Conservation (phyloP, 2,797 vertebrate species). For the Kryptopterus vitreolus region DNA sequence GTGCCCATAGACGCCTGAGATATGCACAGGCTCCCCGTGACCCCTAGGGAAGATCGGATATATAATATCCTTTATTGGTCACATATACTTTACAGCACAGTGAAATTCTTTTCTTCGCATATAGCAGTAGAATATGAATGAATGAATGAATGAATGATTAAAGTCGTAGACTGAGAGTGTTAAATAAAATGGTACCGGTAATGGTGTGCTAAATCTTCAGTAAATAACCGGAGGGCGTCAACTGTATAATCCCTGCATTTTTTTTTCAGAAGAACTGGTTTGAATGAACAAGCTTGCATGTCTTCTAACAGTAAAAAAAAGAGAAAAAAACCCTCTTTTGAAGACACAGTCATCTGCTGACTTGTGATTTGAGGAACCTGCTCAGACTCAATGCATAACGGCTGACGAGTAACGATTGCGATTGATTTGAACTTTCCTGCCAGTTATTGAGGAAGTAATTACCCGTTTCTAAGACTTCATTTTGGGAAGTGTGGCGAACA, state of each 20-base stretch:
- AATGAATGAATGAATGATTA: too few relatives aligned
- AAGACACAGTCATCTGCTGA: not conserved
- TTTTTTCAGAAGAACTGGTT: not conserved
- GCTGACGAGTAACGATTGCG: not conserved
- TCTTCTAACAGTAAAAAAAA: not conserved
- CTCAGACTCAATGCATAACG: not conserved
- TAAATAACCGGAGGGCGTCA: too few relatives aligned
- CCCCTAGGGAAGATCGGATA: too few relatives aligned
- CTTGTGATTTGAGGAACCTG: not conserved
- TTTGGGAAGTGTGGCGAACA: not conserved
- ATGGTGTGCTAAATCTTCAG: too few relatives aligned
- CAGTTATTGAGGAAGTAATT: constrained; percentile 6
- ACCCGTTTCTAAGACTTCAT: not conserved
- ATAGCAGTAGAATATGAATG: too few relatives aligned
- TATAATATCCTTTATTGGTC: too few relatives aligned
- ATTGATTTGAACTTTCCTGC: constrained; percentile 9
- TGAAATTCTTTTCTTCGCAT: too few relatives aligned
- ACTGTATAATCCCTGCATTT: not conserved
- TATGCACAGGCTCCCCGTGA: too few relatives aligned
- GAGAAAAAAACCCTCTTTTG: not conserved
- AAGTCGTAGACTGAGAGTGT: not conserved
- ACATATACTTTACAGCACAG: too few relatives aligned
- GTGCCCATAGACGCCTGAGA: too few relatives aligned
- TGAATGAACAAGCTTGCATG: not conserved
- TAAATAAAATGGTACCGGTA: not conserved